These are phyloP conservation scores for Sceloporus tristichus DNA, from an alignment of 2,113 vertebrate species.

Conservation along the genomic window DNA sequence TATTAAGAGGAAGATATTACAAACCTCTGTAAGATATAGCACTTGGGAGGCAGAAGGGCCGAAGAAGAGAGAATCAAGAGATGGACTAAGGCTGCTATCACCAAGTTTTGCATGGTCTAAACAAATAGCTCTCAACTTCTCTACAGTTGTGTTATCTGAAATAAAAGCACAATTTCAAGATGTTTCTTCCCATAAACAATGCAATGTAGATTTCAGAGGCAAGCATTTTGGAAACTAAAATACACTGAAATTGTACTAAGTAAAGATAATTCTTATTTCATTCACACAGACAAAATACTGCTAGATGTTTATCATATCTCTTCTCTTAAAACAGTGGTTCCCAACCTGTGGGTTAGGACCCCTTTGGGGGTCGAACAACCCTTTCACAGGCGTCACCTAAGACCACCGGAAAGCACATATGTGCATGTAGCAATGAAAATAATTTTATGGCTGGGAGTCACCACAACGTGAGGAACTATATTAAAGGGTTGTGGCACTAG, in stretches of 20 bases:
- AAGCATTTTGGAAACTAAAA: neutral
- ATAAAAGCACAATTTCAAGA: constrained; percentile 61
- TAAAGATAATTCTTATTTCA: neutral
- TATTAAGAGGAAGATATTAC: constrained; percentile 61
- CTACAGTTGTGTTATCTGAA: constrained; percentile 96
- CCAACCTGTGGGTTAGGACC: no score
- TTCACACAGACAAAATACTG: neutral
- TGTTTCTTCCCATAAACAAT: neutral
- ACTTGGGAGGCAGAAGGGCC: constrained; percentile 99
- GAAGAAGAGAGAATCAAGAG: constrained; percentile 96
- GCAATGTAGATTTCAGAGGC: neutral
- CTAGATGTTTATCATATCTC: neutral
- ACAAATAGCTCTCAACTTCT: constrained; percentile 95
- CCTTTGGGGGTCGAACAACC: no score
- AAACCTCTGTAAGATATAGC: constrained; percentile 98
- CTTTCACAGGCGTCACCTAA: no score
- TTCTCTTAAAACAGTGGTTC: neutral
- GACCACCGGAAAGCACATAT: no score
- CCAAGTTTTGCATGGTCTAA: constrained; percentile 98
- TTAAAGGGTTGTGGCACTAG: no score
- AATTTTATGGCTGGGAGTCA: no score
- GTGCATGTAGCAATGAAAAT: no score
- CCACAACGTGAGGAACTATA: no score
- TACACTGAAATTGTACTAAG: neutral
- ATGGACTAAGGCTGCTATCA: constrained; percentile 97